Conservation (phyloP, 2,888 invertebrate genomes). For the Ellobium chinense region DNA sequence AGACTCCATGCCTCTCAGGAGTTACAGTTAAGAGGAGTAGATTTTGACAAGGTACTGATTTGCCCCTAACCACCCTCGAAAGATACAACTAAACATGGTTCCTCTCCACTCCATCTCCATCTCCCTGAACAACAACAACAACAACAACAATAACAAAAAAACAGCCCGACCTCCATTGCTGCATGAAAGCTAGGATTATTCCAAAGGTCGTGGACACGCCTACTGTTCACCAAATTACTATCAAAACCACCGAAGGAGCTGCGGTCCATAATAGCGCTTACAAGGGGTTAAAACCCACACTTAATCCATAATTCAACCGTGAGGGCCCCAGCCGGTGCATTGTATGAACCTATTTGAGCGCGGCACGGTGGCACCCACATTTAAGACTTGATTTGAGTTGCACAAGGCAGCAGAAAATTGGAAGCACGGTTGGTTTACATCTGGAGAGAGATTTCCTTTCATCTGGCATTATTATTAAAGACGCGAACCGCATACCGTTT, state of each 20-base stretch:
- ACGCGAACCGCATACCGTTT: not conserved
- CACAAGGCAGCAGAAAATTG: not conserved
- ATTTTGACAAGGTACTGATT: too few relatives aligned
- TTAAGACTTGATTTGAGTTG: not conserved
- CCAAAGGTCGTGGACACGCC: too few relatives aligned
- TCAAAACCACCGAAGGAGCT: not conserved
- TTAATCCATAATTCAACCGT: not conserved
- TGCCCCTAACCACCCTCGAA: too few relatives aligned
- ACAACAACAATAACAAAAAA: too few relatives aligned
- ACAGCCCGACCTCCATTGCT: too few relatives aligned
- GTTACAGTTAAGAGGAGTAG: too few relatives aligned
- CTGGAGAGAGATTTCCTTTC: not conserved
- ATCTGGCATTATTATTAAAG: not conserved
- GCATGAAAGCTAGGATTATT: too few relatives aligned
- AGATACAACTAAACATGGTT: too few relatives aligned
- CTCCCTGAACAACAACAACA: too few relatives aligned
- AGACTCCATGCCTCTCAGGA: too few relatives aligned
- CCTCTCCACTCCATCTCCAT: too few relatives aligned
- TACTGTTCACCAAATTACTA: too few relatives aligned
- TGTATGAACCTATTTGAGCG: not conserved
- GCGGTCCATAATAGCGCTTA: not conserved
- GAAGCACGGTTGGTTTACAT: not conserved
- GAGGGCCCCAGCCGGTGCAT: not conserved
- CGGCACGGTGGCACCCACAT: not conserved
- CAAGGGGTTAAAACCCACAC: not conserved